Conservation (phyloP, 1,140 invertebrate species). For the Aphidius gifuensis region DNA sequence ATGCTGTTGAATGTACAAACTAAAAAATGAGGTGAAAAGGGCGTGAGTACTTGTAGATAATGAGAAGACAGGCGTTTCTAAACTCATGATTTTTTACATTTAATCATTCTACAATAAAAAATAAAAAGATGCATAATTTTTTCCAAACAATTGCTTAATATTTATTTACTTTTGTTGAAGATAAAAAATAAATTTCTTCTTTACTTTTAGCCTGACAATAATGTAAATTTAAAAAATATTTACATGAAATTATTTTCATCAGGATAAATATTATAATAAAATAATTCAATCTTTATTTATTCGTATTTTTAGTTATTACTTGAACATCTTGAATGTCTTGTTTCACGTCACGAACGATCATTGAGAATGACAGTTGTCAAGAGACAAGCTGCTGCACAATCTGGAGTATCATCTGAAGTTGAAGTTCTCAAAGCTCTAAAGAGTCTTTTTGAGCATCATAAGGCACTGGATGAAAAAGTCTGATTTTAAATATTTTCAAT, state of each 20-base stretch:
- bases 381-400: slow-evolving; percentile 91
- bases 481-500: slow-evolving; percentile 14
- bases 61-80: too few relatives aligned
- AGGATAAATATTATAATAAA: background rate
- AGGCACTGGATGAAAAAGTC: slow-evolving; percentile 99
- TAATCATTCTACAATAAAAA: too few relatives aligned
- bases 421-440: slow-evolving; percentile 99
- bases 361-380: slow-evolving; percentile 99
- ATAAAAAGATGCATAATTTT: too few relatives aligned
- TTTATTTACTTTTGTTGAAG: slow-evolving; percentile 9
- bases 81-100: too few relatives aligned
- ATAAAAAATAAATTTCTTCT: too few relatives aligned
- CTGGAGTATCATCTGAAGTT: slow-evolving; percentile 97
- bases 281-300: slow-evolving; percentile 40
- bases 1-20: too few relatives aligned
- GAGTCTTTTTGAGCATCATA: slow-evolving; percentile 99
- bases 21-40: too few relatives aligned
- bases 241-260: too few relatives aligned
- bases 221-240: too few relatives aligned
- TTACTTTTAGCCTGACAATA: too few relatives aligned
- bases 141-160: slow-evolving; percentile 7
- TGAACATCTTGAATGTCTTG: slow-evolving; percentile 98
- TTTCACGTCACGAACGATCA: slow-evolving; percentile 97
- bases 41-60: too few relatives aligned
- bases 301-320: slow-evolving; percentile 74